Percentiles rank a stretch among this genome's conserved stretches.
Evolutionary conservation across 2,113 vertebrate species (phyloP).

Genomic region (Phyllostomus hastatus): DNA sequence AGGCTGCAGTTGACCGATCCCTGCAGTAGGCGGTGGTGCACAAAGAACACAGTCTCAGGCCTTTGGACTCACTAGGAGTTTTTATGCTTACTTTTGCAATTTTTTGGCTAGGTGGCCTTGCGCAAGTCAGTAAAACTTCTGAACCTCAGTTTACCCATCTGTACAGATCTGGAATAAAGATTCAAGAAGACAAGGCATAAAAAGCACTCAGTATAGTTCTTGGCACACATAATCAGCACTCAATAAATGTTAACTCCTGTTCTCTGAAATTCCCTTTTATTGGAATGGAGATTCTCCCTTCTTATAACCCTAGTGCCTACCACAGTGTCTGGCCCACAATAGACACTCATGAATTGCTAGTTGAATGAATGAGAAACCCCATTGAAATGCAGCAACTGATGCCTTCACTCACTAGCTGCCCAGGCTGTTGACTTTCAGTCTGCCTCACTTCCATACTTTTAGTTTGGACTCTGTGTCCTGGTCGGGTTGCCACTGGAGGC

Average conservation of each 20-base stretch:
- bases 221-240: background rate
- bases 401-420: background rate
- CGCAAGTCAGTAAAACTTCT: background rate
- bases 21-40: background rate
- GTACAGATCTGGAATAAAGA: background rate
- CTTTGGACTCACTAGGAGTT: background rate
- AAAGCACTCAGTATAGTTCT: background rate
- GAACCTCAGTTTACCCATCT: background rate
- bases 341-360: background rate
- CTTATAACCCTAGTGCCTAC: background rate
- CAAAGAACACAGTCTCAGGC: background rate
- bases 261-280: background rate
- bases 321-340: background rate
- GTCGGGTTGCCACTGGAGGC: background rate
- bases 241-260: background rate
- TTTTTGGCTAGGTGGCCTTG: background rate
- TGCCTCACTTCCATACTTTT: background rate
- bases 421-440: background rate
- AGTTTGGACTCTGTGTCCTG: background rate
- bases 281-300: background rate
- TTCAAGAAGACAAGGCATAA: background rate
- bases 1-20: background rate
- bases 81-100: background rate
- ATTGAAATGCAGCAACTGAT: background rate
- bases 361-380: background rate